phyloP scores from a whole-genome alignment of 2,797 vertebrate genomes.

The Ispidina lecontei region DNA sequence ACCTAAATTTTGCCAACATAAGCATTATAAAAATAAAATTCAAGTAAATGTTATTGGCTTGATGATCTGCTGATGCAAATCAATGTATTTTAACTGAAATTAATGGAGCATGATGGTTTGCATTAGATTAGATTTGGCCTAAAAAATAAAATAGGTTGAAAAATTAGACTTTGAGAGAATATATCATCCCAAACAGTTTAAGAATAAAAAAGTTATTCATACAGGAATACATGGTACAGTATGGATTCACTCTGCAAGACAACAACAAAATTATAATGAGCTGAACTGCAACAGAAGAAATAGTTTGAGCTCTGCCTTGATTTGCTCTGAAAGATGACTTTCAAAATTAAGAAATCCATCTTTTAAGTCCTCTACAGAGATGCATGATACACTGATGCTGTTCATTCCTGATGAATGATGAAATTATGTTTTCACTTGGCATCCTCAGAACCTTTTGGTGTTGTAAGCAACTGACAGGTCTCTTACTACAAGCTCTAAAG shows the following conservation, averaged over 20 bases:
- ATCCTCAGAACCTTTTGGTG: not conserved
- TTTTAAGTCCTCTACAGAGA: not conserved
- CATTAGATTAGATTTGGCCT: not conserved
- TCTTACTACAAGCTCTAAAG: not conserved
- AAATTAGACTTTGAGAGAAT: not conserved
- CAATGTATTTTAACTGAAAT: conserved; percentile 10
- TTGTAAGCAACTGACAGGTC: not conserved
- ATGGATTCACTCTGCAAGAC: not conserved
- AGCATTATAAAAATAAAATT: conserved; percentile 5
- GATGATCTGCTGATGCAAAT: not conserved
- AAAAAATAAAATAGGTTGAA: not conserved
- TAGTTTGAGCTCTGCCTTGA: not conserved
- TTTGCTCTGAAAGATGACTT: not conserved
- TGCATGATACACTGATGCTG: not conserved
- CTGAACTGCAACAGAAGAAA: not conserved
- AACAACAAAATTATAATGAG: not conserved
- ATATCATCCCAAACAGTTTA: not conserved
- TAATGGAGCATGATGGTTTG: not conserved
- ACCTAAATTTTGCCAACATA: not conserved
- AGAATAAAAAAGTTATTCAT: not conserved
- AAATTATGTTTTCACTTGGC: not conserved
- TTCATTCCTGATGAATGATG: not conserved
- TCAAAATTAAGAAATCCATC: not conserved
- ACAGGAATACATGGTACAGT: not conserved
- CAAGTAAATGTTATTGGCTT: not conserved